phyloP scores from a whole-genome alignment of 2,113 vertebrate species.

The Platysternon megacephalum region DNA sequence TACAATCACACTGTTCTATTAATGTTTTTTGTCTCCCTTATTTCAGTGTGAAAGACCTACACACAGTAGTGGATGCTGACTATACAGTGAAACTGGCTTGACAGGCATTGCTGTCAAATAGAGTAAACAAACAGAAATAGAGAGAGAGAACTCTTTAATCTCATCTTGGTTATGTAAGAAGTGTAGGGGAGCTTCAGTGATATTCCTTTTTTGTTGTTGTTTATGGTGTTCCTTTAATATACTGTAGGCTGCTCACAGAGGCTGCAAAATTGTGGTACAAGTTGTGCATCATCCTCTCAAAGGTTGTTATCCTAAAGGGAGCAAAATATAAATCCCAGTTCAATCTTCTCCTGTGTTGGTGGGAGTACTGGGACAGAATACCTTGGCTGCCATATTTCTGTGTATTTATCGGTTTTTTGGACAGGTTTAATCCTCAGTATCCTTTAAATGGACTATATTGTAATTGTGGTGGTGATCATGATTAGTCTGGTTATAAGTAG shows the following conservation, averaged over 20 bases:
- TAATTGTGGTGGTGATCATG: not conserved
- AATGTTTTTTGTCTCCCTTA: not conserved
- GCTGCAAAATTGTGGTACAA: fast-evolving
- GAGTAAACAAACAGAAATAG: not conserved
- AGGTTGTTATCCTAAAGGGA: fast-evolving
- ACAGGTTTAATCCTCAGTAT: not conserved
- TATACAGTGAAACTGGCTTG: not conserved
- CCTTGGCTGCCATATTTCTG: not conserved
- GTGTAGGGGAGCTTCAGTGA: not conserved
- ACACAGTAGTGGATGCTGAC: not conserved
- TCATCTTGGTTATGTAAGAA: not conserved
- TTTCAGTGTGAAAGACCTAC: not conserved
- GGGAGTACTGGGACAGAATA: not conserved
- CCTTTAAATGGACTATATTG: not conserved
- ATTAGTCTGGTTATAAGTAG: not conserved
- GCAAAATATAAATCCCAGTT: not conserved
- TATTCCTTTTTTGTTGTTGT: fast-evolving
- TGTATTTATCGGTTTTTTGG: not conserved
- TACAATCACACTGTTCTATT: not conserved
- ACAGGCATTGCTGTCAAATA: not conserved
- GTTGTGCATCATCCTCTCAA: not conserved
- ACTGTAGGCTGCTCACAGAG: fast-evolving
- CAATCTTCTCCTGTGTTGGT: not conserved
- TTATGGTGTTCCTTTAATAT: fast-evolving
- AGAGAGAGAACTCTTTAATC: not conserved